phyloP scores from a whole-genome alignment of 2,888 invertebrate genomes.

The Melolontha melolontha region DNA sequence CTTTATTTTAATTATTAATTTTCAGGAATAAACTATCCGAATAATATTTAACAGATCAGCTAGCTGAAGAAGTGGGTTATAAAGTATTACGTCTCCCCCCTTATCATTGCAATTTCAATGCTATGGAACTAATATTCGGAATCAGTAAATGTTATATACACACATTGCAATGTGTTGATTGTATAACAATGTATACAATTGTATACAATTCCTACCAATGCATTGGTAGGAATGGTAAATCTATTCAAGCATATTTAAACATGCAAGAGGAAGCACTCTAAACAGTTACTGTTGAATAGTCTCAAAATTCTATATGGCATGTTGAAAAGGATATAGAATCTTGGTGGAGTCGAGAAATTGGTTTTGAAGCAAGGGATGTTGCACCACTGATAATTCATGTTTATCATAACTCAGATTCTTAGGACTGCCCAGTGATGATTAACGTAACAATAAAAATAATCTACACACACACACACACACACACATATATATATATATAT shows the following conservation, averaged over 20 bases:
- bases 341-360: too few relatives aligned
- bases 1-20: too few relatives aligned
- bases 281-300: neutral
- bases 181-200: too few relatives aligned
- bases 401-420: too few relatives aligned
- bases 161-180: too few relatives aligned
- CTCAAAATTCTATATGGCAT: neutral
- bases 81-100: constrained; percentile 20
- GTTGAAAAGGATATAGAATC: neutral
- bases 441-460: too few relatives aligned
- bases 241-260: neutral
- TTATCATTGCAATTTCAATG: constrained; percentile 36
- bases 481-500: too few relatives aligned
- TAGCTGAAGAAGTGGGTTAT: neutral
- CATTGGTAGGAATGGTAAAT: constrained; percentile 20
- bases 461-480: too few relatives aligned
- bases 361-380: too few relatives aligned
- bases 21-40: neutral
- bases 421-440: too few relatives aligned
- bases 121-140: constrained; percentile 16
- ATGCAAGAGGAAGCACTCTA: neutral
- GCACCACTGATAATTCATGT: too few relatives aligned
- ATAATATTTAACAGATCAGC: too few relatives aligned
- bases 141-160: constrained; percentile 14
- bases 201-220: constrained; percentile 17